phyloP scores from a whole-genome alignment of 2,888 invertebrate genomes.

The Tortrix viridana region DNA sequence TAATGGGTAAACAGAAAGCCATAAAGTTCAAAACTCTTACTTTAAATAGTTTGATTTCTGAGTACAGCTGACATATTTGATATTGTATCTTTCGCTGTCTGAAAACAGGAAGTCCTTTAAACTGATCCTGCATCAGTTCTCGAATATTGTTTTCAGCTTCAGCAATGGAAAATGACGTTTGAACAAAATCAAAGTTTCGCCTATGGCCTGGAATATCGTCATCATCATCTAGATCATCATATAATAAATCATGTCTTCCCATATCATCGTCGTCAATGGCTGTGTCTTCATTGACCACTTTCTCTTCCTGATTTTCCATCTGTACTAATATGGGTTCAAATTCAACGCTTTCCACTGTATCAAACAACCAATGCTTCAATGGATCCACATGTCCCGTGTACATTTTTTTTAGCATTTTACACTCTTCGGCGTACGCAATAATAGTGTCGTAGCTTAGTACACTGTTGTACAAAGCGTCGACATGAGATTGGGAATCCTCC shows the following conservation, averaged over 20 bases:
- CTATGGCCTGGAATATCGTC: slow-evolving; percentile 36
- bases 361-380: slow-evolving; percentile 63
- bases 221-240: slow-evolving; percentile 56
- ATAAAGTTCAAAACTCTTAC: slow-evolving; percentile 48
- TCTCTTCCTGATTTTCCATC: slow-evolving; percentile 40
- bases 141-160: slow-evolving; percentile 46
- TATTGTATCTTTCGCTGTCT: slow-evolving; percentile 45
- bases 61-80: slow-evolving; percentile 43
- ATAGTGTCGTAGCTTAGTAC: slow-evolving; percentile 50
- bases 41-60: slow-evolving; percentile 52
- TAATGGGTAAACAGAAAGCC: too few relatives aligned
- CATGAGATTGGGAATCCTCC: slow-evolving; percentile 48
- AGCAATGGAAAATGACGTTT: slow-evolving; percentile 50
- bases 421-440: slow-evolving; percentile 43
- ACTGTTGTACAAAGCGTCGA: slow-evolving; percentile 56
- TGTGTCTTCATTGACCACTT: slow-evolving; percentile 41
- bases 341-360: slow-evolving; percentile 41
- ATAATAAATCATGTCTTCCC: slow-evolving; percentile 47
- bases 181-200: slow-evolving; percentile 34
- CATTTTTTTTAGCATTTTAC: slow-evolving; percentile 43
- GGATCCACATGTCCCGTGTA: slow-evolving; percentile 50
- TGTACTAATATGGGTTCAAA: slow-evolving; percentile 13
- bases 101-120: background rate
- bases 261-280: slow-evolving; percentile 45
- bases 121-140: slow-evolving; percentile 36